These are phyloP conservation scores for Hypsopygia costalis DNA, from an alignment of 2,888 invertebrate genomes.

Conservation along the genomic window DNA sequence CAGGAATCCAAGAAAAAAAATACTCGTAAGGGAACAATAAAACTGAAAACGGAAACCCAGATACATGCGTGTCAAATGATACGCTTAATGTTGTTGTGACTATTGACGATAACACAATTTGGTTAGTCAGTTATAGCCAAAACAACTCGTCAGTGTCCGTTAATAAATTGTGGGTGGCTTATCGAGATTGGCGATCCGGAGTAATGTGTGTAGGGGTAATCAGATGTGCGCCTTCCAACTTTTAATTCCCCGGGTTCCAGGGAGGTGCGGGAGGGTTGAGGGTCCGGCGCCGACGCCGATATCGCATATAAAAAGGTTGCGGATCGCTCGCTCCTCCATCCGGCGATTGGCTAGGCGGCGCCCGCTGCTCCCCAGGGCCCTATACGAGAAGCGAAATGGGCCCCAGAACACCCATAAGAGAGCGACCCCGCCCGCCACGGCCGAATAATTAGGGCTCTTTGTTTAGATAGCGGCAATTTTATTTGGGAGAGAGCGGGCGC, in stretches of 20 bases:
- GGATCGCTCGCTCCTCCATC: conserved; percentile 77
- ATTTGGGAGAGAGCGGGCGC: conserved; percentile 79
- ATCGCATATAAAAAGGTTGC: conserved; percentile 79
- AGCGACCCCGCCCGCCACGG: conserved; percentile 84
- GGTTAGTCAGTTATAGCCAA: conserved; percentile 29
- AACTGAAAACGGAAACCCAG: too few species aligned
- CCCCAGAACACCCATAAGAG: conserved; percentile 86
- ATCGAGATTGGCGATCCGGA: conserved; percentile 66
- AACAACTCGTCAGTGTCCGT: conserved; percentile 56
- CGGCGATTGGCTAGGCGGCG: conserved; percentile 84
- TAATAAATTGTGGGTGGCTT: conserved; percentile 67
- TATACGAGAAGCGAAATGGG: conserved; percentile 84
- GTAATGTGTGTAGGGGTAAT: conserved; percentile 74
- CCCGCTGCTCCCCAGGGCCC: conserved; percentile 81
- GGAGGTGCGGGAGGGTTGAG: conserved; percentile 37
- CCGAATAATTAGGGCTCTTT: conserved; percentile 84
- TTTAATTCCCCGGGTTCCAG: conserved; percentile 66
- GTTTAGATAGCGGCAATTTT: conserved; percentile 82
- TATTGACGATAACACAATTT: background rate
- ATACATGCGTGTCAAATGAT: too few species aligned
- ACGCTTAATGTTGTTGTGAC: too few species aligned
- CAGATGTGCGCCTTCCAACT: conserved; percentile 72
- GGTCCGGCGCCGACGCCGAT: conserved; percentile 71
- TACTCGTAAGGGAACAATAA: too few species aligned
- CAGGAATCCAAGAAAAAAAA: too few species aligned